Evolutionary conservation across 2,888 invertebrate species (phyloP).

Genomic region (Brenthis hecate): DNA sequence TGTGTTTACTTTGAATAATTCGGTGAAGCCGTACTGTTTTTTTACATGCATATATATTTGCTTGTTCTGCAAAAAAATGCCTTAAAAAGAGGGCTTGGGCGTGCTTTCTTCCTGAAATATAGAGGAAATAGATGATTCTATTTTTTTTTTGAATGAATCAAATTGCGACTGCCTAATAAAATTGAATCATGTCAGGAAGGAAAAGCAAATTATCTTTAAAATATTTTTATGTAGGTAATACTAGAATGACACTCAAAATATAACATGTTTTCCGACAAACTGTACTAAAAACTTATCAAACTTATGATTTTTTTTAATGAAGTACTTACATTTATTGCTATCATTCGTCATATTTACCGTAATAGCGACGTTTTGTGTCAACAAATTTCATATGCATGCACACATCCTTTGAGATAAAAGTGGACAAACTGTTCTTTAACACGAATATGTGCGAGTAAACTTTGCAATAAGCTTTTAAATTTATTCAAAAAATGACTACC

Average conservation of each 20-base stretch:
- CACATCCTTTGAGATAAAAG: constrained; percentile 17
- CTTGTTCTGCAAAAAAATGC: too few species aligned
- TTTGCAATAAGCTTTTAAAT: too few species aligned
- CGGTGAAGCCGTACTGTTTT: not conserved
- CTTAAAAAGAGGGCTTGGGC: too few species aligned
- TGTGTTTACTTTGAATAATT: constrained; percentile 9
- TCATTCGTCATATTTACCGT: constrained; percentile 29
- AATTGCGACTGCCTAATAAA: too few species aligned
- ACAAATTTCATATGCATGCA: constrained; percentile 23
- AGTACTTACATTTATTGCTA: constrained; percentile 17
- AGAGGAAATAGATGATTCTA: too few species aligned
- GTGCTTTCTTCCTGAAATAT: too few species aligned
- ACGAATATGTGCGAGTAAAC: constrained; percentile 6
- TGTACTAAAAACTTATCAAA: constrained; percentile 3
- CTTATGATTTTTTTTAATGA: not conserved
- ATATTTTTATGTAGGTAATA: too few species aligned
- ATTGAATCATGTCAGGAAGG: too few species aligned
- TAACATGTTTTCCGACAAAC: constrained; percentile 1
- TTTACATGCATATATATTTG: not conserved
- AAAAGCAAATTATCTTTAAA: too few species aligned
- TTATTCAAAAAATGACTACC: too few species aligned
- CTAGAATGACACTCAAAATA: too few species aligned
- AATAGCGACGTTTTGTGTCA: constrained; percentile 24
- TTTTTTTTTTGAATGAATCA: too few species aligned
- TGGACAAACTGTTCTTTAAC: constrained; percentile 23